Evolutionary conservation across 2,888 invertebrate species (phyloP).

Genomic region (Antheraea assamensis): DNA sequence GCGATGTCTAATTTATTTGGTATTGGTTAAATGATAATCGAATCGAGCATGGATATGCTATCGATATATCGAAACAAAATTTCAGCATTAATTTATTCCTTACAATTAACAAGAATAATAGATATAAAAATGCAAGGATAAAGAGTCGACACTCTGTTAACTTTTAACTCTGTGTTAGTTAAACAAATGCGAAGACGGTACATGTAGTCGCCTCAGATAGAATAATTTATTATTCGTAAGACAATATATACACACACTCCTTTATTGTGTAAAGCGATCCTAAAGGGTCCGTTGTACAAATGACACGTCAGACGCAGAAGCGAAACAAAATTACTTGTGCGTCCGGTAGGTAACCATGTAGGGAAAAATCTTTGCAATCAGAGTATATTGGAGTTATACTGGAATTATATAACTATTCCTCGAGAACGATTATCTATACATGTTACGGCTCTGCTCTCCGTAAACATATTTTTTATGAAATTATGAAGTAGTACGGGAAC

Average conservation of each 20-base stretch:
- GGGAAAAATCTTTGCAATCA: neutral
- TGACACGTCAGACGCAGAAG: slow-evolving; percentile 1
- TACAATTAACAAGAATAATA: neutral
- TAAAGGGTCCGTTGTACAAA: slow-evolving; percentile 2
- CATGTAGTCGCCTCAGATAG: neutral
- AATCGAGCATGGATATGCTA: neutral
- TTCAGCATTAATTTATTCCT: neutral
- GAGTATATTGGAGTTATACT: neutral
- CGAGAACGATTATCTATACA: neutral
- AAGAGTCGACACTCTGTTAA: neutral
- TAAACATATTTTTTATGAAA: neutral
- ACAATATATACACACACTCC: neutral
- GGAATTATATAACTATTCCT: neutral
- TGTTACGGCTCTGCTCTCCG: neutral
- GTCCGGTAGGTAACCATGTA: neutral
- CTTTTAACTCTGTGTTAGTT: neutral
- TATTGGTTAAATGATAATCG: too few species aligned
- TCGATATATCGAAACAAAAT: neutral
- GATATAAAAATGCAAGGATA: neutral
- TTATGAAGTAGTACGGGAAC: neutral
- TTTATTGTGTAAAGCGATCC: neutral
- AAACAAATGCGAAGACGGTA: neutral
- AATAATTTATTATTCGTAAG: neutral
- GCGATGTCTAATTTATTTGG: neutral
- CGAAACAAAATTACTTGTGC: neutral